These are phyloP conservation scores for Phaedon cochleariae DNA, from an alignment of 2,888 invertebrate species.

Conservation along the genomic window DNA sequence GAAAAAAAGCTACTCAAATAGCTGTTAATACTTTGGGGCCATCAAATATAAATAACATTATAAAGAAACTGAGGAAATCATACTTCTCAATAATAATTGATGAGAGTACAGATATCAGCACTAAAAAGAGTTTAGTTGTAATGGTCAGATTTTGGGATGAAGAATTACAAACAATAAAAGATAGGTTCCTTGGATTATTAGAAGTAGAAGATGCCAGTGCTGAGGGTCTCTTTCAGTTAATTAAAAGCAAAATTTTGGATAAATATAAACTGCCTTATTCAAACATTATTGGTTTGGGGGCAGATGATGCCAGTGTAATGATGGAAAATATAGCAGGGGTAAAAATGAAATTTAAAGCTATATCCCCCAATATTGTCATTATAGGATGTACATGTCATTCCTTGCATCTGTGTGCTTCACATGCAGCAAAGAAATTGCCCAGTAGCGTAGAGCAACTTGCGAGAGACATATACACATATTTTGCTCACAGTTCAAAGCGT, in stretches of 20 bases:
- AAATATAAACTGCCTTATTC: constrained; percentile 25
- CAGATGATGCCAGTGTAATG: constrained; percentile 38
- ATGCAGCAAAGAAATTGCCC: constrained; percentile 25
- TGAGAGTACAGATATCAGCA: constrained; percentile 7
- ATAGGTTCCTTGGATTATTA: constrained; percentile 6
- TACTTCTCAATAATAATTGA: constrained; percentile 8
- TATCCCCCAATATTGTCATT: constrained; percentile 31
- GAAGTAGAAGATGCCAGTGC: not conserved
- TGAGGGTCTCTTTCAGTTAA: not conserved
- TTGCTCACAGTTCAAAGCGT: not conserved
- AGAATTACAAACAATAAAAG: not conserved
- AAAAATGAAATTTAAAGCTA: constrained; percentile 13
- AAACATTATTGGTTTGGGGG: constrained; percentile 36
- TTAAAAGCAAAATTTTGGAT: not conserved
- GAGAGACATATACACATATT: not conserved
- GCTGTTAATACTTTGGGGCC: not conserved
- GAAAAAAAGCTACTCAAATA: constrained; percentile 13
- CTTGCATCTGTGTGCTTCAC: constrained; percentile 33
- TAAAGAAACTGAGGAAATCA: not conserved
- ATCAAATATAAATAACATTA: not conserved
- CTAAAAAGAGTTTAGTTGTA: constrained; percentile 9
- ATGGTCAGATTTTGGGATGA: constrained; percentile 3
- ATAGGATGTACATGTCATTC: constrained; percentile 36
- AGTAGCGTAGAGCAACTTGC: constrained; percentile 28
- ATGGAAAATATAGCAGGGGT: constrained; percentile 34